Base-by-base conservation (phyloP, 2,113 vertebrate species). In the Struthio camelus region DNA sequence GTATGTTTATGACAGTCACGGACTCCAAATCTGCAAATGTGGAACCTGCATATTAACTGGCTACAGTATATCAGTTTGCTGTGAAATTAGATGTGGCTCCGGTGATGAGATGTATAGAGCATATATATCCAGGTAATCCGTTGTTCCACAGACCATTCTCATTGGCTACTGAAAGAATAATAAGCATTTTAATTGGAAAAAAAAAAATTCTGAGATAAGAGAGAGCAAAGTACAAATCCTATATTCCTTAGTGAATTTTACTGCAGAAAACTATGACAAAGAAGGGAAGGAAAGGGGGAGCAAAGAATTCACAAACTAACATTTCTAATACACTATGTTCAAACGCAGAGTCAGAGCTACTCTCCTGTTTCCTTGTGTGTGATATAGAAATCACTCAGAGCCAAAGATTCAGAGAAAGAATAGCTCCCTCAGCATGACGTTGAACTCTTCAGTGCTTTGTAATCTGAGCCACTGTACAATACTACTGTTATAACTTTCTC, bases 361-460 rank as follows among this genome's bases (percentile, higher is more conserved):
- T 51, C 58, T 46, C 44, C 44, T 20, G 11, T 34, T 44, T 40
- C 72, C 24, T 4, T 46, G 44, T 17, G 23, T 32, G 58, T 9
- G 77, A 65, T 9, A 72, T 6, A 59, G 51, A 88, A 79, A n/a
- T 22, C 72, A 59, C 32, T 22, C 24, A 3, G 16, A 79, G 28
- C 27, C n/a, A 58, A 72, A 46, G 5, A 24, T 34, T 36, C n/a
- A 9, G 48, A 50, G 65, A 28, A 64, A n/a, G 32, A 67, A 23
- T 4, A 24, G 3, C 38, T 61, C 34, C 27, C 32, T 1, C 3
- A 42, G 50, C 2, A 3, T 3, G 42, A 14, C 30, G 10, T 10
- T 28, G n/a, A 58, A 51, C 2, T 2, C 22, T 38, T 13, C 11
- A 3, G 1, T 1, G 22, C 59, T 66, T 9, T 38, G 19, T 19